A percentile compares a stretch with the other conserved stretches of the same genome.
Evolutionary conservation across 1,140 invertebrate genomes (phyloP).

Genomic region (Atopsyche davidsoni): DNA sequence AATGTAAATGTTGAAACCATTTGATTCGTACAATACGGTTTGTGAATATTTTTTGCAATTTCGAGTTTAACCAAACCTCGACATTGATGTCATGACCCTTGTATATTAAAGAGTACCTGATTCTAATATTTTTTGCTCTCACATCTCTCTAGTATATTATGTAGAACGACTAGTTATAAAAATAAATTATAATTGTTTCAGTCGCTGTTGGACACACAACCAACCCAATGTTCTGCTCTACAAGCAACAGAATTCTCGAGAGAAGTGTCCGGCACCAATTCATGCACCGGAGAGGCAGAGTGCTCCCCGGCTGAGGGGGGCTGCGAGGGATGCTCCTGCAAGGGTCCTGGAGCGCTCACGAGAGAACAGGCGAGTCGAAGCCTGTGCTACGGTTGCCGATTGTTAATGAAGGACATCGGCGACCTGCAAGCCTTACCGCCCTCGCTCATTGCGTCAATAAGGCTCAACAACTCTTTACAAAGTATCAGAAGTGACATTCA

Average conservation of each 20-base stretch:
- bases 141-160: background rate
- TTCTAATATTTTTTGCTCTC: background rate
- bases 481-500: conserved; percentile 22
- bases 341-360: background rate
- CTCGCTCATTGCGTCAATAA: conserved; percentile 9
- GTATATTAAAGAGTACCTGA: conserved; percentile 1
- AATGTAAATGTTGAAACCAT: too few relatives aligned
- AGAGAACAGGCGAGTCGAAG: conserved; percentile 12
- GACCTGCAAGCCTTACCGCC: conserved; percentile 10
- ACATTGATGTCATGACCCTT: background rate
- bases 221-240: conserved; percentile 36
- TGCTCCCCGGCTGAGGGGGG: background rate
- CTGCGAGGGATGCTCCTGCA: conserved; percentile 20
- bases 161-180: background rate
- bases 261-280: conserved; percentile 34
- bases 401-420: conserved; percentile 19
- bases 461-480: conserved; percentile 3
- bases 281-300: background rate
- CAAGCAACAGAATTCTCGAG: conserved; percentile 42
- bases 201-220: conserved; percentile 34
- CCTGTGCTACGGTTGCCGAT: conserved; percentile 24
- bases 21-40: too few relatives aligned
- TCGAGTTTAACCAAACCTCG: too few relatives aligned
- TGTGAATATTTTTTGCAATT: too few relatives aligned
- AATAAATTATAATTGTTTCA: conserved; percentile 33